phyloP scores from a whole-genome alignment of 2,113 vertebrate genomes.

The Fregata magnificens region DNA sequence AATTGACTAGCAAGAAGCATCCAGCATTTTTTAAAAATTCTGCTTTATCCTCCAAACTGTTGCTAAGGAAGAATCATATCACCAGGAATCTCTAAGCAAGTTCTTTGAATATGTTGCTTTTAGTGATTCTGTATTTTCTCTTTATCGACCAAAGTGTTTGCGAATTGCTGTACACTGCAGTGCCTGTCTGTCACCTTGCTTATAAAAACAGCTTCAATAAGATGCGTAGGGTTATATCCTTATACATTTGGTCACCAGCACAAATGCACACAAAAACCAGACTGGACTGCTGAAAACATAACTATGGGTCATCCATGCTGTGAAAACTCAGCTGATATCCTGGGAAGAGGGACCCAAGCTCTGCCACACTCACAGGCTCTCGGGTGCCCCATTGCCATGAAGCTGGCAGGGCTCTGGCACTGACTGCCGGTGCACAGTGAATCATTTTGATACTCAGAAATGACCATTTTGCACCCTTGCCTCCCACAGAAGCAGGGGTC shows the following conservation, averaged over 20 bases:
- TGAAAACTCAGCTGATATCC: background rate
- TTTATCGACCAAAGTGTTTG: background rate
- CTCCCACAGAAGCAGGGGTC: background rate
- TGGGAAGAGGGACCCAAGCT: background rate
- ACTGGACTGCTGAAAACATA: background rate
- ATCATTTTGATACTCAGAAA: background rate
- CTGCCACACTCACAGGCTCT: background rate
- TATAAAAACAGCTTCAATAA: background rate
- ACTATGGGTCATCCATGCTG: background rate
- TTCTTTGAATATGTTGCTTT: background rate
- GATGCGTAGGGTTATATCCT: background rate
- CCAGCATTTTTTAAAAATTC: background rate
- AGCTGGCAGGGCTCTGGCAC: background rate
- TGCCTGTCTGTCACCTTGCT: background rate
- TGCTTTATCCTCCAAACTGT: background rate
- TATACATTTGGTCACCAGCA: background rate
- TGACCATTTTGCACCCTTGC: background rate
- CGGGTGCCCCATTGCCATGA: fast-evolving
- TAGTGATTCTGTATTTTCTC: background rate
- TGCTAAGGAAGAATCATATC: background rate
- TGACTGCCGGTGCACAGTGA: fast-evolving
- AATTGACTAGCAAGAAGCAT: background rate
- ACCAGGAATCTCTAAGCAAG: background rate
- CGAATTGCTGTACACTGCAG: background rate
- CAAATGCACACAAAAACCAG: background rate